Conservation (phyloP, 1,140 invertebrate species). For the Pachypeltis micranthus region DNA sequence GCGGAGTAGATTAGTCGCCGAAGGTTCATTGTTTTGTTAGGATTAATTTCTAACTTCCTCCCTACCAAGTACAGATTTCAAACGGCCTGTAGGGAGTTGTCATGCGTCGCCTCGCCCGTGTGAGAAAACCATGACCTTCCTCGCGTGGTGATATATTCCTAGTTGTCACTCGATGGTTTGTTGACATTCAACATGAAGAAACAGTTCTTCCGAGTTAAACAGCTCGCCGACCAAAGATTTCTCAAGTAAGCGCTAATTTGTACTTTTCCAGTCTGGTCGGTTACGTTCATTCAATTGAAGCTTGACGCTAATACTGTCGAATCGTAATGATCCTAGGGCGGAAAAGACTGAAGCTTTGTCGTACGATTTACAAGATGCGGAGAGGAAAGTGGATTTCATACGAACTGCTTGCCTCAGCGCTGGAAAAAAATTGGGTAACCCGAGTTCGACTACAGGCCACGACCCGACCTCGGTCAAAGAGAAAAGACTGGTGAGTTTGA, state of each 20-base stretch:
- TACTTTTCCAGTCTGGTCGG: too few species aligned
- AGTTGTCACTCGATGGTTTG: slow-evolving; percentile 2
- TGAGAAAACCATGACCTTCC: not conserved
- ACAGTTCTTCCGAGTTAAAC: slow-evolving; percentile 77
- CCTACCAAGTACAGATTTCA: not conserved
- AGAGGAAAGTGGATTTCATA: slow-evolving; percentile 76
- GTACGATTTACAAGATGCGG: slow-evolving; percentile 74
- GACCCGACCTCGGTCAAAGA: slow-evolving; percentile 51
- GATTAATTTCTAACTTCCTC: not conserved
- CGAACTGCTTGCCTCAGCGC: slow-evolving; percentile 49
- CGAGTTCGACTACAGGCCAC: slow-evolving; percentile 40
- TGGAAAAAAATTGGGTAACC: slow-evolving; percentile 39
- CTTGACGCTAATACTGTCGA: too few species aligned
- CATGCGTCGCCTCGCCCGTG: too few species aligned
- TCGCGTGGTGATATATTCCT: not conserved
- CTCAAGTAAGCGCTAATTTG: slow-evolving; percentile 57
- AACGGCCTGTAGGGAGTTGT: not conserved
- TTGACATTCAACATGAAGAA: slow-evolving; percentile 52
- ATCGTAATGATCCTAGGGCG: too few species aligned
- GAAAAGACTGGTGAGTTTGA: slow-evolving; percentile 50
- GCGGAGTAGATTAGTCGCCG: not conserved
- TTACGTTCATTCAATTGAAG: too few species aligned
- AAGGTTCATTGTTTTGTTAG: not conserved
- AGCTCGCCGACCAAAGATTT: slow-evolving; percentile 77
- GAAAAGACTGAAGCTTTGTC: slow-evolving; percentile 76